These are phyloP conservation scores for Solea solea DNA, from an alignment of 2,113 vertebrate species.

Conservation along the genomic window DNA sequence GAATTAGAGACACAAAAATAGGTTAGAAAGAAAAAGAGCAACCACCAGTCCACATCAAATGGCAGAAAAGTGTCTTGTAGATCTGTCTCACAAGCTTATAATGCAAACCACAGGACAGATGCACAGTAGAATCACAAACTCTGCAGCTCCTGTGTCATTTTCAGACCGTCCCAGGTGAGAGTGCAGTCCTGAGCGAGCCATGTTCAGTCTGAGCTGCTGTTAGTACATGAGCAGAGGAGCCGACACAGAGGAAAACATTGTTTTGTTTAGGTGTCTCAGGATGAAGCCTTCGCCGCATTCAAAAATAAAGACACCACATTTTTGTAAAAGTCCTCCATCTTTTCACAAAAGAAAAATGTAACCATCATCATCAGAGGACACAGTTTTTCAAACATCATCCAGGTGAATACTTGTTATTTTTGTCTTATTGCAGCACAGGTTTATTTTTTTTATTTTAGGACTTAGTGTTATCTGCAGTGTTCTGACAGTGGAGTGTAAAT, in stretches of 20 bases:
- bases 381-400: background rate
- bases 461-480: too few relatives aligned
- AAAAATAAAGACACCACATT: too few relatives aligned
- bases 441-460: background rate
- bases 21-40: slow-evolving; percentile 59
- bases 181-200: background rate
- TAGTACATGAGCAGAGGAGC: slow-evolving; percentile 23
- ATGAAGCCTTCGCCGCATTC: too few relatives aligned
- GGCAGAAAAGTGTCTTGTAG: slow-evolving; percentile 40
- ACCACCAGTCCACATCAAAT: slow-evolving; percentile 45
- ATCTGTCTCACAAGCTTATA: slow-evolving; percentile 9
- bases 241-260: background rate
- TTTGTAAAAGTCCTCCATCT: too few relatives aligned
- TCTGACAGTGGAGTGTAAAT: background rate
- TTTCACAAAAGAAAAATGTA: background rate
- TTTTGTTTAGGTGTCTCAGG: background rate
- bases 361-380: background rate
- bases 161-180: too few relatives aligned
- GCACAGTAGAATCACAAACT: background rate
- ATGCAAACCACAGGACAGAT: slow-evolving; percentile 16
- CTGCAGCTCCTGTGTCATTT: background rate
- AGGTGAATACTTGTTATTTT: background rate
- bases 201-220: slow-evolving; percentile 26
- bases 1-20: slow-evolving; percentile 60
- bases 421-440: slow-evolving; percentile 51